Percentiles rank a stretch among this genome's conserved stretches.
phyloP scores from a whole-genome alignment of 2,797 vertebrate species.

The Loris lydekkerianus region DNA sequence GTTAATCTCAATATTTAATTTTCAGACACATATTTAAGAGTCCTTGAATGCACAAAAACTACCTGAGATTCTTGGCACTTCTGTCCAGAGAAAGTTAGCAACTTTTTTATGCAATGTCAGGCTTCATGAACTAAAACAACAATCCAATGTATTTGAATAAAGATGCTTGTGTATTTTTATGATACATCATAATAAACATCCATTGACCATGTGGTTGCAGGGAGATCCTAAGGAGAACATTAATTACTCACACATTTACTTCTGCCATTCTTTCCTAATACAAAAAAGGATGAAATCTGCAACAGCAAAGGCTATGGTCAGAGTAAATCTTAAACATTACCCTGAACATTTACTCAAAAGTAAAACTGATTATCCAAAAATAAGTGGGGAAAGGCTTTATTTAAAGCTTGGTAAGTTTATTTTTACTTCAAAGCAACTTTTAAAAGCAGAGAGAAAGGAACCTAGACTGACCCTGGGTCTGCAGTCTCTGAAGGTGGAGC shows the following conservation, averaged over 20 bases:
- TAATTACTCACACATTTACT: neutral
- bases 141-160: neutral
- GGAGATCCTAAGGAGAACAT: neutral
- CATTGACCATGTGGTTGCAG: neutral
- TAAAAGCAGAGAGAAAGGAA: neutral
- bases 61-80: neutral
- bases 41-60: neutral
- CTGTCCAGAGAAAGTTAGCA: neutral
- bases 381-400: neutral
- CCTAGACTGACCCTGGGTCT: neutral
- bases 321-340: neutral
- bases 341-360: neutral
- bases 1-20: neutral
- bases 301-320: neutral
- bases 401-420: conserved; percentile 9
- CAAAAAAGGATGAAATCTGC: neutral
- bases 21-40: neutral
- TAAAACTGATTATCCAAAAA: neutral
- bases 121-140: neutral
- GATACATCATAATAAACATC: neutral
- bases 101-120: neutral
- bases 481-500: neutral
- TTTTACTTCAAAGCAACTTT: neutral
- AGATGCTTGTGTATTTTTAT: neutral
- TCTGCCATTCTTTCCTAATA: neutral